These are phyloP conservation scores for Campylomormyrus numenius DNA, from an alignment of 2,113 vertebrate genomes.

Conservation along the genomic window DNA sequence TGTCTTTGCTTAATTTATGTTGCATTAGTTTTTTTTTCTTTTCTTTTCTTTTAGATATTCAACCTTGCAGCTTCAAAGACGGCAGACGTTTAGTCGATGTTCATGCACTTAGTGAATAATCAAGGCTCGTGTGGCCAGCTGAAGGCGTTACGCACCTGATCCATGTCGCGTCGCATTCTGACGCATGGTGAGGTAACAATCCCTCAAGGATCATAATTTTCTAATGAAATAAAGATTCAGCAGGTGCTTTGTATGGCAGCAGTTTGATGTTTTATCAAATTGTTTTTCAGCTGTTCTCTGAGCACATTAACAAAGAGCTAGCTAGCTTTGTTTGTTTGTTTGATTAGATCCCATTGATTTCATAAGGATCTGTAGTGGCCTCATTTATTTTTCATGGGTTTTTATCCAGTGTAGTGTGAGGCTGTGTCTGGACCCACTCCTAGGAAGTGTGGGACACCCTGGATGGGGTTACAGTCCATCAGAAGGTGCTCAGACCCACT, in stretches of 20 bases:
- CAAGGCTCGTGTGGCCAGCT: constrained; percentile 1
- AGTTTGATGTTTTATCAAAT: background rate
- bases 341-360: background rate
- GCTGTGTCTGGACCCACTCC: background rate
- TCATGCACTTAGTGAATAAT: constrained; percentile 20
- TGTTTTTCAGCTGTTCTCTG: background rate
- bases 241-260: background rate
- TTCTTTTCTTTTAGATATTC: background rate
- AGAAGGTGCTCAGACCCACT: background rate
- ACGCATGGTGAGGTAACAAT: constrained; percentile 19
- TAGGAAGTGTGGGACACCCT: background rate
- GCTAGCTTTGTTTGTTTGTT: background rate
- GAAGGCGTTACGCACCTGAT: background rate
- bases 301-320: background rate
- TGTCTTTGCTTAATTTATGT: background rate
- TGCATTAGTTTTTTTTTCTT: background rate
- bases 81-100: background rate
- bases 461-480: background rate
- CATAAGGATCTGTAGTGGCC: background rate
- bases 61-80: background rate
- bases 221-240: constrained; percentile 23
- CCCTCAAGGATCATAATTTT: constrained; percentile 27
- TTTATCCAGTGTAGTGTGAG: background rate
- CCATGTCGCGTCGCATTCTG: background rate
- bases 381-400: background rate